Conservation (phyloP, 2,797 vertebrate genomes). For the Rhabdophis nuchalis region DNA sequence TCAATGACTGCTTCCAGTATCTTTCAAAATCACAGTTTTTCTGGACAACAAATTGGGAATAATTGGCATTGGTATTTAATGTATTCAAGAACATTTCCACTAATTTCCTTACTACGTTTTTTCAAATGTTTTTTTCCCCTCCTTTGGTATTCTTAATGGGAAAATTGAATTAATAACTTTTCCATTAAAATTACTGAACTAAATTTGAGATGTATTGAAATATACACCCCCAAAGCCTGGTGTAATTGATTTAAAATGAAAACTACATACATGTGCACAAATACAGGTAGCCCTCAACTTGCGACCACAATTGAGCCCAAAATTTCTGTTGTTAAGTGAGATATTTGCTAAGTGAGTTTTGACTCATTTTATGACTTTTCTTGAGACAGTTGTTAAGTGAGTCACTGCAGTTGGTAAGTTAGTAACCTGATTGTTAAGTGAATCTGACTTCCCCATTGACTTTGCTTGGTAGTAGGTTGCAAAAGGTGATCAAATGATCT, state of each 20-base stretch:
- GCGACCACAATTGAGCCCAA: not conserved
- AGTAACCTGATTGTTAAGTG: no score
- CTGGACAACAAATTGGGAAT: not conserved
- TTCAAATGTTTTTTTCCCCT: not conserved
- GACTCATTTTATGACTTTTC: not conserved
- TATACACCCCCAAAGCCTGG: not conserved
- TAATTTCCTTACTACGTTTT: not conserved
- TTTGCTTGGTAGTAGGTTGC: no score
- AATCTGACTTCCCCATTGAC: no score
- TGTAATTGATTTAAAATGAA: not conserved
- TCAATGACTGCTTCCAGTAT: not conserved
- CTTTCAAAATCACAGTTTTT: not conserved
- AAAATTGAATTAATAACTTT: not conserved
- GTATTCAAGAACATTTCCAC: not conserved
- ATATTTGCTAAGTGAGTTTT: not conserved
- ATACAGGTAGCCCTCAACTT: not conserved
- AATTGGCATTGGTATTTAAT: not conserved
- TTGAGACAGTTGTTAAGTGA: no score
- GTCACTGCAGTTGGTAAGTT: no score
- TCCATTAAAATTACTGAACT: not conserved
- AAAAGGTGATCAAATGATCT: no score
- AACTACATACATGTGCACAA: not conserved
- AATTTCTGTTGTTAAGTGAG: not conserved
- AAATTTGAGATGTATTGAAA: not conserved
- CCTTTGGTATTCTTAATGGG: not conserved